These are phyloP conservation scores for Pteropus rufus DNA, from an alignment of 2,797 vertebrate genomes.

Conservation along the genomic window DNA sequence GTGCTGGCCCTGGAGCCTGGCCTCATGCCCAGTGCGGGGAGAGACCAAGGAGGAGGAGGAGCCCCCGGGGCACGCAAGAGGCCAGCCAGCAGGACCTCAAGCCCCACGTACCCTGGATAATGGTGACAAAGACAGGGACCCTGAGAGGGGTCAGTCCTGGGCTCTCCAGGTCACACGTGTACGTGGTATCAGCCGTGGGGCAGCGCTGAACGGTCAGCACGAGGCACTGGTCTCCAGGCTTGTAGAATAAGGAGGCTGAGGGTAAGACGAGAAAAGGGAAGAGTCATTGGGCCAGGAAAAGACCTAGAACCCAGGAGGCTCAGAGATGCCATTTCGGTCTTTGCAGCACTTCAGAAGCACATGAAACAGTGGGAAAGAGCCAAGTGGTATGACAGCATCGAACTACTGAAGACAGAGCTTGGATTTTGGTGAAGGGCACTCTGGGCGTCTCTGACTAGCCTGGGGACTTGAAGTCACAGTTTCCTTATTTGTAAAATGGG, in stretches of 20 bases:
- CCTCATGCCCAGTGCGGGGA: neutral
- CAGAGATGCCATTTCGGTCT: neutral
- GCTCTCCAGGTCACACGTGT: constrained; percentile 58
- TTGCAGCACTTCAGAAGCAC: neutral
- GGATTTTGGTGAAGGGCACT: neutral
- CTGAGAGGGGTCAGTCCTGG: neutral
- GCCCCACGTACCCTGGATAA: constrained; percentile 50
- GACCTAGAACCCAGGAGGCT: neutral
- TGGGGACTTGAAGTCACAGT: neutral
- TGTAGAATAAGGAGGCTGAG: constrained; percentile 18
- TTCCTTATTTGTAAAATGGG: neutral
- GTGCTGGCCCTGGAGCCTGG: neutral
- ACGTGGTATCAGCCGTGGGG: constrained; percentile 20
- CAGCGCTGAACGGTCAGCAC: constrained; percentile 35
- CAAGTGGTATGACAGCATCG: neutral
- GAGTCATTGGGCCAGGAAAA: neutral
- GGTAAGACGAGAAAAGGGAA: neutral
- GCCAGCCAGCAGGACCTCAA: fast-evolving
- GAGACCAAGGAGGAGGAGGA: neutral
- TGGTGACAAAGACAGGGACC: constrained; percentile 8
- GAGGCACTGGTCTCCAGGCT: neutral
- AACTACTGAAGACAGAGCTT: neutral
- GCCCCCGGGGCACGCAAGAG: neutral
- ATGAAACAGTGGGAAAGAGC: neutral
- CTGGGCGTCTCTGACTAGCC: neutral